A percentile compares a stretch with the other conserved stretches of the same genome.
Conservation (phyloP, 1,140 invertebrate species). For the Drosophila murphyi region DNA sequence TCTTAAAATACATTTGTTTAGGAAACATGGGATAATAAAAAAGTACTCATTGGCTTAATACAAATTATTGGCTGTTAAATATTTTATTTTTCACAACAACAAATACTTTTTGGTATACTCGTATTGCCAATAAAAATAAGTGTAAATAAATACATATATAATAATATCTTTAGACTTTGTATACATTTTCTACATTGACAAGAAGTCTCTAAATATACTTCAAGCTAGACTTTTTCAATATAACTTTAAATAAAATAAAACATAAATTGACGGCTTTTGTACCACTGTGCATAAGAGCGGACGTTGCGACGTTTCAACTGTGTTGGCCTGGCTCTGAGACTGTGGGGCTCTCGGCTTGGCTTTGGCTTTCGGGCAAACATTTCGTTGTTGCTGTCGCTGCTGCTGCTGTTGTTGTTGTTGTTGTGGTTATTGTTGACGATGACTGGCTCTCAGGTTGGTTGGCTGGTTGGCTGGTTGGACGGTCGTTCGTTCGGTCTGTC, state of each 20-base stretch:
- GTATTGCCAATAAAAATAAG: too few relatives aligned
- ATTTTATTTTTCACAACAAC: too few relatives aligned
- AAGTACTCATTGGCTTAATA: too few relatives aligned
- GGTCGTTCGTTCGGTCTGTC: conserved; percentile 18
- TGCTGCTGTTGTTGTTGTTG: conserved; percentile 26
- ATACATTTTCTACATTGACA: not conserved
- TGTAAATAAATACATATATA: too few relatives aligned
- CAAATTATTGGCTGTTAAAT: too few relatives aligned
- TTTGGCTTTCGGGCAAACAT: conserved; percentile 77
- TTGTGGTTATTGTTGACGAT: conserved; percentile 57
- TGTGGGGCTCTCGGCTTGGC: conserved; percentile 63
- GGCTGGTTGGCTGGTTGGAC: conserved; percentile 36
- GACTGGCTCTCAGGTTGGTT: conserved; percentile 77
- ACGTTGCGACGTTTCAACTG: conserved; percentile 62
- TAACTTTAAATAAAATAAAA: not conserved
- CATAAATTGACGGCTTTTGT: not conserved
- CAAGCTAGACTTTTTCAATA: not conserved
- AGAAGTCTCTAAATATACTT: too few relatives aligned
- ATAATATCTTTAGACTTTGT: not conserved
- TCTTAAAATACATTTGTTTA: not conserved
- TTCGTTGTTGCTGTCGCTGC: conserved; percentile 50
- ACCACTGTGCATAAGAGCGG: conserved; percentile 55
- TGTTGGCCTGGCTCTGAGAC: conserved; percentile 54
- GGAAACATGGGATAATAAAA: too few relatives aligned
- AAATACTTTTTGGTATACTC: too few relatives aligned